Evolutionary conservation across 2,797 vertebrate species (phyloP).

Genomic region (Ptychadena robeensis): DNA sequence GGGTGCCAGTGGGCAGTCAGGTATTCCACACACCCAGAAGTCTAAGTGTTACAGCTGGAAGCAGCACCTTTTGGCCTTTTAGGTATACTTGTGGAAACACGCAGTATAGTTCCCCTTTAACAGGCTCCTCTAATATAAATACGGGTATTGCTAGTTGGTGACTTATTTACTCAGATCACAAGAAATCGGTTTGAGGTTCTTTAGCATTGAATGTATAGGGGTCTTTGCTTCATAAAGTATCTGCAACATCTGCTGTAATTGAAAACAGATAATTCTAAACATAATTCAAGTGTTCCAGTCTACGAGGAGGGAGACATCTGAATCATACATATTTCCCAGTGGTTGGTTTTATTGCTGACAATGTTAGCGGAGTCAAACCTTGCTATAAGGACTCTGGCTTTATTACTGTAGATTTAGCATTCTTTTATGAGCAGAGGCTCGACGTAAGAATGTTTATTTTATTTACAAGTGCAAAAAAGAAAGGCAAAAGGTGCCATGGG

Average conservation of each 20-base stretch:
- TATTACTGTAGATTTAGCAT: slow-evolving; percentile 54
- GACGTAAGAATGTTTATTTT: slow-evolving; percentile 54
- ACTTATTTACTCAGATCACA: not conserved
- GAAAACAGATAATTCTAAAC: slow-evolving; percentile 52
- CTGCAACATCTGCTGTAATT: slow-evolving; percentile 53
- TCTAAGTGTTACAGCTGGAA: too few species aligned
- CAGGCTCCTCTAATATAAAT: not conserved
- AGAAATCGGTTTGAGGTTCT: not conserved
- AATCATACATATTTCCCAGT: slow-evolving; percentile 57
- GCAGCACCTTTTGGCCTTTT: too few species aligned
- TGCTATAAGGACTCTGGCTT: slow-evolving; percentile 49
- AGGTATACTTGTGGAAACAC: too few species aligned
- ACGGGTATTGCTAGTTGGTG: not conserved
- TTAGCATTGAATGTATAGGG: slow-evolving; percentile 9
- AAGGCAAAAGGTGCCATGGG: slow-evolving; percentile 35
- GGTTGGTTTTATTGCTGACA: slow-evolving; percentile 54
- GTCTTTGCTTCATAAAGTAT: slow-evolving; percentile 45
- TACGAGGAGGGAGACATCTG: slow-evolving; percentile 46
- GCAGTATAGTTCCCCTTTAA: not conserved
- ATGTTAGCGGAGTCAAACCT: slow-evolving; percentile 48
- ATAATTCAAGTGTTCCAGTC: slow-evolving; percentile 51
- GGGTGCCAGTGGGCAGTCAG: too few species aligned
- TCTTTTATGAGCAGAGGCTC: slow-evolving; percentile 35
- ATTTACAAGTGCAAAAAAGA: slow-evolving; percentile 52
- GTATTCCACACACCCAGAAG: too few species aligned